Evolutionary conservation across 2,888 invertebrate species (phyloP), one percentile per base, ranked within the genome.

Genomic region (Drosophila ezoana): DNA sequence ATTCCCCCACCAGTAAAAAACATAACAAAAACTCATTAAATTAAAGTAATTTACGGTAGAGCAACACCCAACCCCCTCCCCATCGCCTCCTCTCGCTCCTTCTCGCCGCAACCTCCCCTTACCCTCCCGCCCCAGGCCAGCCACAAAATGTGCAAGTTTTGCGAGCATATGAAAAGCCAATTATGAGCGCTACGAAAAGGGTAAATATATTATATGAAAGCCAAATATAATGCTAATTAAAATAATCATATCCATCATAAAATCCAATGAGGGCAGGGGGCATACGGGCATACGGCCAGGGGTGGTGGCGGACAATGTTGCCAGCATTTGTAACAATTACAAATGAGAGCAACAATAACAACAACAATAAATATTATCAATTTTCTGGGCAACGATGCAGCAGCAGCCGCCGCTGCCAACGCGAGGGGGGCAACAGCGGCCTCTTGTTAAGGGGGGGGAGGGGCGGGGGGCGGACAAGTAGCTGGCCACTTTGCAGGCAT

Each of bases 211-310:
- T 48, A 37, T 52, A 40, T 14, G 16, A 57, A 63, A 81, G 89
- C 72, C 28, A 81, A 89, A 84, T 85, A 89, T 87, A 89, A 85
- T 89, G 89, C 89, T 89, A 89, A 85, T 85, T 85, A 85, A 85
- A 85, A 85, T 85, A 85, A 85, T 85, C 87, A 89, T 85, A 89
- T 85, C 87, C 87, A 87, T 85, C 85, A 85, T 85, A 82, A 81
- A 89, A 59, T 65, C 56, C 52, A 49, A 35, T 23, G 59, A 41
- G 33, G 8, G 59, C 11, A 13, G 18, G 8, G 40, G 28, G 20
- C 8, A 4, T 4, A n/a, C n/a, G n/a, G 20, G 4, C 20, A 20
- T 20, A 4, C 20, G 45, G 47, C 14, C 11, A 44, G 18, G 52
- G n/a, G 18, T 20, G 16, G n/a, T n/a, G 54, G 33, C 47, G 45